Evolutionary conservation across 2,888 invertebrate genomes (phyloP).

Genomic region (Drosophila merina): DNA sequence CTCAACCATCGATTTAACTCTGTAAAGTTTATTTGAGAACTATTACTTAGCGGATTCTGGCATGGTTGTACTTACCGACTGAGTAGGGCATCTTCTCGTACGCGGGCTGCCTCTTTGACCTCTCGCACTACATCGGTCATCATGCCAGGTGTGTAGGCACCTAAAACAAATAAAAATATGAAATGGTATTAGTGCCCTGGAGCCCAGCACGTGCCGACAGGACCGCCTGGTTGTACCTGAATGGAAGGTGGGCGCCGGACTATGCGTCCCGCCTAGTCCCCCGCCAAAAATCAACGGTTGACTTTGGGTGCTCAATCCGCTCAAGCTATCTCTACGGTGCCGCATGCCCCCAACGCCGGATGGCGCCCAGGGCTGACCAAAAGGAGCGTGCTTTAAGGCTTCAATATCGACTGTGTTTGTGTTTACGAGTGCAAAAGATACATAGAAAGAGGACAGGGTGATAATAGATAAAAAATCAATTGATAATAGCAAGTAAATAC

Average conservation of each 20-base stretch:
- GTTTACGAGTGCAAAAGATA: conserved; percentile 55
- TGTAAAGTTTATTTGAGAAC: conserved; percentile 36
- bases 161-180: conserved; percentile 57
- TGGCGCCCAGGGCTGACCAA: conserved; percentile 81
- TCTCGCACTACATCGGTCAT: conserved; percentile 89
- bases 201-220: not conserved
- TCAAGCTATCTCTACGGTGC: conserved; percentile 85
- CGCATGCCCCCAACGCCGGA: conserved; percentile 77
- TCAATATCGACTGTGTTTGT: conserved; percentile 85
- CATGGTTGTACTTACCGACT: conserved; percentile 73
- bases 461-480: conserved; percentile 48
- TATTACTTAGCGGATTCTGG: not conserved
- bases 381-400: conserved; percentile 86
- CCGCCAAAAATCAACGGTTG: conserved; percentile 84
- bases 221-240: conserved; percentile 80
- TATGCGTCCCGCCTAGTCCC: conserved; percentile 84
- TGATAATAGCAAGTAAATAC: conserved; percentile 44
- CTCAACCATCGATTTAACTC: conserved; percentile 84
- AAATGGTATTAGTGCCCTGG: not conserved
- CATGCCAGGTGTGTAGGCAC: conserved; percentile 89
- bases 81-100: conserved; percentile 89
- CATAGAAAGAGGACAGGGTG: conserved; percentile 55
- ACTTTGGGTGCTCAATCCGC: conserved; percentile 84
- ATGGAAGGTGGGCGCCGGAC: conserved; percentile 84
- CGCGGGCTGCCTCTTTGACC: conserved; percentile 89